A percentile compares a stretch with the other conserved stretches of the same genome.
Conservation (phyloP, 2,113 vertebrate species). For the Platichthys stellatus region DNA sequence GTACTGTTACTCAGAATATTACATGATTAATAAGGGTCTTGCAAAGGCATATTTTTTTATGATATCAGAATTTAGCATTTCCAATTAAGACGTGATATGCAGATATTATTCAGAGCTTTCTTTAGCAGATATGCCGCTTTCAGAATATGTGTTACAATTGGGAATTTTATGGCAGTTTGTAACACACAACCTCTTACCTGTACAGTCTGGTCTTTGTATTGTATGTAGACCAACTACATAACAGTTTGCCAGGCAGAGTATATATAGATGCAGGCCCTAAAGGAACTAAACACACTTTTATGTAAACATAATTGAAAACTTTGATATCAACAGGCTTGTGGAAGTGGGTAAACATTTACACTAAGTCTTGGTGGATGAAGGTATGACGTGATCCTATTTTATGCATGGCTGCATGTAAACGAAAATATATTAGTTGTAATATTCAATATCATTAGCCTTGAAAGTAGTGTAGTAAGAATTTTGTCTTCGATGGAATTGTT, state of each 20-base stretch:
- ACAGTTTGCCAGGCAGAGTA: too few relatives aligned
- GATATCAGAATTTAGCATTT: background rate
- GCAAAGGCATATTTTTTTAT: background rate
- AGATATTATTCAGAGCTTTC: background rate
- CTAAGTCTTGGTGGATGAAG: background rate
- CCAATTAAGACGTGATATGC: background rate
- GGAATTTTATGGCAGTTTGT: background rate
- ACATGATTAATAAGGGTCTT: too few relatives aligned
- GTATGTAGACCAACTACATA: too few relatives aligned
- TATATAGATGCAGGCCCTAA: too few relatives aligned
- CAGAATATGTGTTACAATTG: background rate
- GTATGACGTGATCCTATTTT: too few relatives aligned
- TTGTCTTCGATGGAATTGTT: too few relatives aligned
- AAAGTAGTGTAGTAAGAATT: too few relatives aligned
- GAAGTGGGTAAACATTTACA: too few relatives aligned
- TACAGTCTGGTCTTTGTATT: background rate
- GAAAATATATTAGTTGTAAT: background rate
- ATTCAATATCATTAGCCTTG: background rate
- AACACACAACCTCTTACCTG: background rate
- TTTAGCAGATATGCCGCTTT: background rate
- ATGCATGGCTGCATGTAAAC: background rate
- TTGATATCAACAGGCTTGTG: too few relatives aligned
- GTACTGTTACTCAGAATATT: too few relatives aligned
- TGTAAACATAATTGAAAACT: too few relatives aligned
- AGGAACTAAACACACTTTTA: too few relatives aligned